Conservation (phyloP, 1,140 invertebrate genomes). For the Yoshiicerus persimilis region DNA sequence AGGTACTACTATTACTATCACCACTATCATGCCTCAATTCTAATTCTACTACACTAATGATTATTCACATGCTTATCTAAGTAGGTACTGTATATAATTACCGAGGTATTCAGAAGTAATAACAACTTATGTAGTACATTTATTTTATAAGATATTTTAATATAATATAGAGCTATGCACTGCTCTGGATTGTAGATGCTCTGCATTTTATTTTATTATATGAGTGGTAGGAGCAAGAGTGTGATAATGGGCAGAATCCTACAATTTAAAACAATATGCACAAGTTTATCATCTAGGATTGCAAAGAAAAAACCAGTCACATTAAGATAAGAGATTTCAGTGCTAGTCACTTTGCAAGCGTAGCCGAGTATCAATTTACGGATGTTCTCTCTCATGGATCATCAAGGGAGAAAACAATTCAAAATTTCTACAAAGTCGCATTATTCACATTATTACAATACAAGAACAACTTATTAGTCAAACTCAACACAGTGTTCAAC, state of each 20-base stretch:
- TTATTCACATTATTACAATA: neutral
- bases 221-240: neutral
- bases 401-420: neutral
- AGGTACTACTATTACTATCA: neutral
- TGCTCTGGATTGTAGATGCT: too few species aligned
- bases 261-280: slow-evolving; percentile 15
- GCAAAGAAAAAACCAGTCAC: slow-evolving; percentile 8
- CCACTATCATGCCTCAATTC: neutral
- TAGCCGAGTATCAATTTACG: neutral
- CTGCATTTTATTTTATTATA: neutral
- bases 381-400: neutral
- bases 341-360: neutral
- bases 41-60: neutral
- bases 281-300: neutral
- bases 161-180: too few species aligned
- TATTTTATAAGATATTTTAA: neutral
- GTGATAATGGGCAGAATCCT: slow-evolving; percentile 12
- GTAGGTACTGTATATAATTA: neutral
- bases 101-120: neutral
- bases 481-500: neutral
- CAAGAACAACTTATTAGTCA: neutral
- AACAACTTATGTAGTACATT: neutral
- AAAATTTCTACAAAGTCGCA: neutral
- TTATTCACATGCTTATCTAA: neutral
- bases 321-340: slow-evolving; percentile 18